Evolutionary conservation across 2,888 invertebrate genomes (phyloP).

Genomic region (Andrena bicolor): DNA sequence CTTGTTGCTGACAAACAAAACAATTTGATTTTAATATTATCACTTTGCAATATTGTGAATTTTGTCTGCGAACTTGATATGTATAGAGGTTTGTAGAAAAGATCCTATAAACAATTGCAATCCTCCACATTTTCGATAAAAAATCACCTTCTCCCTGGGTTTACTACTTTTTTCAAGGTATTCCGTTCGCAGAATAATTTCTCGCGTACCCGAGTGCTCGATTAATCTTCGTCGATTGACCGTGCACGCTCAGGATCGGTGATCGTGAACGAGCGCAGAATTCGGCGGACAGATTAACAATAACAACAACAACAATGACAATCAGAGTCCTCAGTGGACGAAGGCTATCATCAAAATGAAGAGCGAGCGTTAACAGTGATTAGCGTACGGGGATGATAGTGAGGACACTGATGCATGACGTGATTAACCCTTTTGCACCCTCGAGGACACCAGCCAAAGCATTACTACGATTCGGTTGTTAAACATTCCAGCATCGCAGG

Average conservation of each 20-base stretch:
- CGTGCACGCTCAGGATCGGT: constrained; percentile 1
- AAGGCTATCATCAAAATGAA: constrained; percentile 53
- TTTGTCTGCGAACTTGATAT: not conserved
- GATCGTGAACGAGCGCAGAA: constrained; percentile 42
- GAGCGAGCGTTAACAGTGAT: constrained; percentile 64
- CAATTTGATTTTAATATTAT: no score
- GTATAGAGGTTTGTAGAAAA: not conserved
- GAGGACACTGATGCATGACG: constrained; percentile 42
- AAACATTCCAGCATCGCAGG: not conserved
- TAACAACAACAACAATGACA: constrained; percentile 71
- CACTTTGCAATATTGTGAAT: no score
- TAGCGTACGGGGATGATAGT: constrained; percentile 52
- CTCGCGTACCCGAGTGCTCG: constrained; percentile 26
- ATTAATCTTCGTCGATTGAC: constrained; percentile 31
- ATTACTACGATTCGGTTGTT: not conserved
- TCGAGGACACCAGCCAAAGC: not conserved
- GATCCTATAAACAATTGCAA: not conserved
- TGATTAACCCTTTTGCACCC: constrained; percentile 31
- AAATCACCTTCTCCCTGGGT: not conserved
- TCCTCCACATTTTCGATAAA: not conserved
- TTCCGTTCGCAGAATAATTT: not conserved
- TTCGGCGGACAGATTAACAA: constrained; percentile 60
- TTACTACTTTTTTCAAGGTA: not conserved
- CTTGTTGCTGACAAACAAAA: no score
- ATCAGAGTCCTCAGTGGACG: constrained; percentile 61